Base-by-base conservation (phyloP, 1,140 invertebrate genomes). In the Drosophila willistoni region DNA sequence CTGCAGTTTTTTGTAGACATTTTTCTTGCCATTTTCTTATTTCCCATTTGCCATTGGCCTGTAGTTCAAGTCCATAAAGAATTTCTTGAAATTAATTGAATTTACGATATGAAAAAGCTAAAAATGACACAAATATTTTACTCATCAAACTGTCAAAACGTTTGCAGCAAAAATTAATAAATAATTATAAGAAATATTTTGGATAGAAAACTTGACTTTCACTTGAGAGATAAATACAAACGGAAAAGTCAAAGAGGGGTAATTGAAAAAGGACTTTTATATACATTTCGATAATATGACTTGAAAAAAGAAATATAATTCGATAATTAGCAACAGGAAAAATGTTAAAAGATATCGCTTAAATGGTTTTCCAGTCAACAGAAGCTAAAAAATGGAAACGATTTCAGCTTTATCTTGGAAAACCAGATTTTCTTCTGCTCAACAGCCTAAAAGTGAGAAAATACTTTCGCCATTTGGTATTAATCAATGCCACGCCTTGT, bases 401-500 rank as follows among this genome's bases (percentile, higher is more conserved):
- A 3, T 10, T 39, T 39, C 2, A 0, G 9, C 36, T 12, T 12
- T 62, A 74, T 51, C 72, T 73, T 25, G 13, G 34, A 42, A 71
- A 73, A 61, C 44, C 17, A 22, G 44, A 51, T 22, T 51, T 51
- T 19, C 44, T 47, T 19, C 36, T 12, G 36, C 36, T 39, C 9
- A 3, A 39, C 10, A 12, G 36, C 12, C 36, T 64, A 25, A 69
- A 59, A 66, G 68, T 70, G 71, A 71, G 59, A 71, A 87, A 86
- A 83, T 63, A 87, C 83, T 86, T 86, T 86, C 83, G 83, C 79
- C 73, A 71, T 79, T 68, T 86, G 47, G 44, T 74, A 68, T 84
- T 75, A 81, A 85, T 68, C 72, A 66, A 62, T 69, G 83, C 64
- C 82, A 69, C 64, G 57, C 63, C 56, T 56, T 68, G 29, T 25